Conservation (phyloP, 1,140 invertebrate species). For the Tetramorium alpestre region DNA sequence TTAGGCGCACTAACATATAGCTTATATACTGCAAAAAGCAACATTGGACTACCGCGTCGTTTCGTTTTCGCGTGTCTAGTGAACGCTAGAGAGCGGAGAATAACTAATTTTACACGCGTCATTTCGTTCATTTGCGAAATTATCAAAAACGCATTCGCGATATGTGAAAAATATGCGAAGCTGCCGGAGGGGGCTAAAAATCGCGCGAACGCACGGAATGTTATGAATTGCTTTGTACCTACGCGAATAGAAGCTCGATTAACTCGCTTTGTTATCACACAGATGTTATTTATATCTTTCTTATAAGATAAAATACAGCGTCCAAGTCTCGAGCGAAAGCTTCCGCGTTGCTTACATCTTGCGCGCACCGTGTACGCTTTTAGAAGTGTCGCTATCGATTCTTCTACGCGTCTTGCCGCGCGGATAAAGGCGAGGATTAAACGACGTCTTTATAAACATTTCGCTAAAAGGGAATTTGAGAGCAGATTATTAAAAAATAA, state of each 20-base stretch:
- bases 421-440: conserved; percentile 25
- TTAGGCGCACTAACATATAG: not conserved
- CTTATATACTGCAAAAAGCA: not conserved
- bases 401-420: not conserved
- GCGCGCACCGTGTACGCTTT: too few relatives aligned
- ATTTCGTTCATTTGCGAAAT: not conserved
- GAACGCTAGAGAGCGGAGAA: not conserved
- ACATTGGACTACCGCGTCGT: not conserved
- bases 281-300: conserved; percentile 40
- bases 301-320: not conserved
- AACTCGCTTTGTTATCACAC: not conserved
- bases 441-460: conserved; percentile 18
- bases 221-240: not conserved
- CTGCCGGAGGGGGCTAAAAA: not conserved
- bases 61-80: not conserved
- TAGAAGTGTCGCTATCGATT: conserved; percentile 40
- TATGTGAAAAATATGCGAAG: not conserved
- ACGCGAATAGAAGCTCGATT: not conserved
- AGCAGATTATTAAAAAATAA: conserved; percentile 34
- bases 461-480: conserved; percentile 20
- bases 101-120: conserved; percentile 30
- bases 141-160: not conserved
- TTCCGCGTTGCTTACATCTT: not conserved
- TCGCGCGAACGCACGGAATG: not conserved
- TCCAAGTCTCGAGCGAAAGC: not conserved